phyloP scores from a whole-genome alignment of 2,797 vertebrate genomes.

The Microhierax caerulescens region DNA sequence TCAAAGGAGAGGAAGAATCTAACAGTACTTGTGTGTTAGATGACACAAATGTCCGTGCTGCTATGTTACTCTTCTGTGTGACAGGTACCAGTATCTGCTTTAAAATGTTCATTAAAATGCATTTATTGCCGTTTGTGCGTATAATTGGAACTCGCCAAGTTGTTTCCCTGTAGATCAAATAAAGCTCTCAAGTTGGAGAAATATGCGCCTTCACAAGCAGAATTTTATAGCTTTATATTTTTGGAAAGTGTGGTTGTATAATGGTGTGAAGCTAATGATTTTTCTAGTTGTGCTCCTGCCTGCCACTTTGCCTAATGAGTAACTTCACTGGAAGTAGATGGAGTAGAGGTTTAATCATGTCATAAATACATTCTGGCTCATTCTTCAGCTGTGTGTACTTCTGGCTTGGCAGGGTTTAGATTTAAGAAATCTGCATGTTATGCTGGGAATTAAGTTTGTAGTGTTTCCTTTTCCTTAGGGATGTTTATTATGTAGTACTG shows the following conservation, averaged over 20 bases:
- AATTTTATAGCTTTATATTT: conserved; percentile 14
- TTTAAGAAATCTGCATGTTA: neutral
- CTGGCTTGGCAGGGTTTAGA: neutral
- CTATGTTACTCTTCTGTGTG: neutral
- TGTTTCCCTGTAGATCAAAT: conserved; percentile 12
- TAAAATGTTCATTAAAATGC: conserved; percentile 29
- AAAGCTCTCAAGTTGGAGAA: conserved; percentile 18
- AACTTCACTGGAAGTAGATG: conserved; percentile 3
- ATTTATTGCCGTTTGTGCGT: neutral
- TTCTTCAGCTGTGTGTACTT: neutral
- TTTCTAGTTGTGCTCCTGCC: neutral
- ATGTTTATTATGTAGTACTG: neutral
- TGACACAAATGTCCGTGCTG: neutral
- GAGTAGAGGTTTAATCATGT: conserved; percentile 16
- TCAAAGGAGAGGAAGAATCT: conserved; percentile 4
- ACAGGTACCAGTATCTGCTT: conserved; percentile 8
- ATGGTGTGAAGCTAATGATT: conserved; percentile 19
- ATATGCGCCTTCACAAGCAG: neutral
- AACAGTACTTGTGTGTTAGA: neutral
- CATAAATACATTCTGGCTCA: neutral
- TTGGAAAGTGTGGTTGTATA: neutral
- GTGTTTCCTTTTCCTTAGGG: neutral
- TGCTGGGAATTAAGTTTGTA: neutral
- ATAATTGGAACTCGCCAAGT: neutral
- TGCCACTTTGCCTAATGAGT: conserved; percentile 42